Conservation (phyloP, 2,797 vertebrate species). For the Sebastes matsubarae region DNA sequence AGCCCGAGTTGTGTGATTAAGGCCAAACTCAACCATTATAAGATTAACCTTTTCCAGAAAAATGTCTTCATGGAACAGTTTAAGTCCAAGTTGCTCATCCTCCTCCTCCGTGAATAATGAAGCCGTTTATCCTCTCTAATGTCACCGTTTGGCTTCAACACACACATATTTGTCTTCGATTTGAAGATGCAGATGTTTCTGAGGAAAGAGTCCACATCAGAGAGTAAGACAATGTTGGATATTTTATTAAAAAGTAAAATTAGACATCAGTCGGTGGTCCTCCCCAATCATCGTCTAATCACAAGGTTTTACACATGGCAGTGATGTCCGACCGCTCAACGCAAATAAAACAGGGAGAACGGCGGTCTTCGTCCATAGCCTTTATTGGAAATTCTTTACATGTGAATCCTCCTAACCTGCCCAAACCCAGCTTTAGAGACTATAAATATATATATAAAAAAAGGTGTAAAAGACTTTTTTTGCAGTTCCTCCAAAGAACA, state of each 20-base stretch:
- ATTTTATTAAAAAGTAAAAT: conserved; percentile 80
- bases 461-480: conserved; percentile 76
- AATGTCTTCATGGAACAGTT: conserved; percentile 7
- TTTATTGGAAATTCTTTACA: conserved; percentile 79
- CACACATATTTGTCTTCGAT: not conserved
- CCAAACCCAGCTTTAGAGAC: conserved; percentile 68
- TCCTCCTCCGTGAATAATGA: not conserved
- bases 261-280: conserved; percentile 54
- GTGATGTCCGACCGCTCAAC: conserved; percentile 59
- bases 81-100: not conserved
- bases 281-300: conserved; percentile 32
- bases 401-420: conserved; percentile 56
- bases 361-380: conserved; percentile 50
- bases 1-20: not conserved
- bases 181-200: not conserved
- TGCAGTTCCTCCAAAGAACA: conserved; percentile 69
- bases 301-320: conserved; percentile 75
- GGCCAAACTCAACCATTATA: not conserved
- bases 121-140: not conserved
- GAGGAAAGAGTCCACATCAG: conserved; percentile 42
- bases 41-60: conserved; percentile 15
- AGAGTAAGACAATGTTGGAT: conserved; percentile 54
- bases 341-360: conserved; percentile 52
- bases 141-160: not conserved
- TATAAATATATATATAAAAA: conserved; percentile 79